Evolutionary conservation across 2,113 vertebrate species (phyloP).

Genomic region (Dryoscopus gambensis): DNA sequence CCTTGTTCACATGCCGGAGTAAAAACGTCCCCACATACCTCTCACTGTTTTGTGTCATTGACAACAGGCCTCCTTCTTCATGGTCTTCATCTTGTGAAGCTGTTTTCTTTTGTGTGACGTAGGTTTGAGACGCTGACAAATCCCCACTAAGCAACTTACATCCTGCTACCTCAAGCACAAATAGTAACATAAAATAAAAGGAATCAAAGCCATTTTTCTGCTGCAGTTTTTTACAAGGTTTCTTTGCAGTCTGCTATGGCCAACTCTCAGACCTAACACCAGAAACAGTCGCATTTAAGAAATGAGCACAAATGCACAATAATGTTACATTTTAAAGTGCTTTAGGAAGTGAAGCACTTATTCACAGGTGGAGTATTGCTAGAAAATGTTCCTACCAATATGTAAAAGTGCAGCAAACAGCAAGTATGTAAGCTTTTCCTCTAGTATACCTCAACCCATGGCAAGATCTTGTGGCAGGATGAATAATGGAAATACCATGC

Average conservation of each 20-base stretch:
- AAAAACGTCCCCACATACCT: background rate
- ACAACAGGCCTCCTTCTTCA: background rate
- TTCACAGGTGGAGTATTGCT: background rate
- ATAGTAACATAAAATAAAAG: background rate
- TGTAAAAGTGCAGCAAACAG: background rate
- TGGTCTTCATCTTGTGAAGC: background rate
- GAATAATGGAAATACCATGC: background rate
- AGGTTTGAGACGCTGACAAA: background rate
- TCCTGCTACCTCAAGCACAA: background rate
- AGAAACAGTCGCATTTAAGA: background rate
- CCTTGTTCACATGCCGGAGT: background rate
- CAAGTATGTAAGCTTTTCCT: background rate
- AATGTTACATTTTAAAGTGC: background rate
- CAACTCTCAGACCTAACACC: background rate
- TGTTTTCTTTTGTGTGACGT: background rate
- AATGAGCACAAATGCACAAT: background rate
- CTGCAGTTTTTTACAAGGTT: background rate
- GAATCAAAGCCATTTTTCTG: background rate
- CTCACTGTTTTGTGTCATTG: background rate
- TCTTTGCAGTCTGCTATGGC: background rate
- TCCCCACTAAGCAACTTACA: background rate
- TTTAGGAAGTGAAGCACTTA: background rate
- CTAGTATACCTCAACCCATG: background rate
- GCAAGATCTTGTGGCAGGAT: background rate
- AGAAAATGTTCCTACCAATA: background rate